Conservation (phyloP, 2,888 invertebrate species). For the Sisyra nigra region DNA sequence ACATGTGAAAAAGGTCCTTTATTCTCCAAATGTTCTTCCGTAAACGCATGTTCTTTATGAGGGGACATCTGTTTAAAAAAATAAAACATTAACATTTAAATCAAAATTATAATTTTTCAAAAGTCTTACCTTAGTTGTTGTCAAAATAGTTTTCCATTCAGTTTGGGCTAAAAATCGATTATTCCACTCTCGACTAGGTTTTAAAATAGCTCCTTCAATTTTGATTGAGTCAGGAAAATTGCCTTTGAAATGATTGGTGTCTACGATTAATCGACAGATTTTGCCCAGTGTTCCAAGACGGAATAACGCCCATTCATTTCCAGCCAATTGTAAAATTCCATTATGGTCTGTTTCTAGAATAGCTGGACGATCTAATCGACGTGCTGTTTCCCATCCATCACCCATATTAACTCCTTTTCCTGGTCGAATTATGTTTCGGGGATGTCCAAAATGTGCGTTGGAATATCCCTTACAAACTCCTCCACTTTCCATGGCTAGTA, state of each 20-base stretch:
- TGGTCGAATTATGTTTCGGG: constrained; percentile 39
- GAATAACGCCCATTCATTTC: constrained; percentile 45
- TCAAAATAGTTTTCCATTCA: constrained; percentile 32
- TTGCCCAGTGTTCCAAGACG: constrained; percentile 36
- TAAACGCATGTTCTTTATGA: constrained; percentile 32
- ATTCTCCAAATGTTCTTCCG: constrained; percentile 21
- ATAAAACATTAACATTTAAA: background rate
- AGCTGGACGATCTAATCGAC: constrained; percentile 40
- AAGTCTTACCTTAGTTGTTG: constrained; percentile 32
- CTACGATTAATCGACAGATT: constrained; percentile 34
- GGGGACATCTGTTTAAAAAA: constrained; percentile 31
- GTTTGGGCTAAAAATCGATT: constrained; percentile 16
- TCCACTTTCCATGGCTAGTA: constrained; percentile 35
- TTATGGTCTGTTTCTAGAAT: constrained; percentile 33
- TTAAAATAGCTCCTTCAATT: constrained; percentile 32
- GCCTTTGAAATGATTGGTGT: constrained; percentile 46
- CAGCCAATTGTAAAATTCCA: constrained; percentile 38
- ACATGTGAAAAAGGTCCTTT: constrained; percentile 32
- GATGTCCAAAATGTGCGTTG: constrained; percentile 48
- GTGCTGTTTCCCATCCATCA: constrained; percentile 51
- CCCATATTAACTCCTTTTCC: constrained; percentile 35
- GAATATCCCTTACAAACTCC: constrained; percentile 38
- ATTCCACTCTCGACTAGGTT: constrained; percentile 21
- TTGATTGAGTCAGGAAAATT: constrained; percentile 44
- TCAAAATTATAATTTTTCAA: background rate